phyloP scores from a whole-genome alignment of 2,113 vertebrate genomes.

The Arothron firmamentum region DNA sequence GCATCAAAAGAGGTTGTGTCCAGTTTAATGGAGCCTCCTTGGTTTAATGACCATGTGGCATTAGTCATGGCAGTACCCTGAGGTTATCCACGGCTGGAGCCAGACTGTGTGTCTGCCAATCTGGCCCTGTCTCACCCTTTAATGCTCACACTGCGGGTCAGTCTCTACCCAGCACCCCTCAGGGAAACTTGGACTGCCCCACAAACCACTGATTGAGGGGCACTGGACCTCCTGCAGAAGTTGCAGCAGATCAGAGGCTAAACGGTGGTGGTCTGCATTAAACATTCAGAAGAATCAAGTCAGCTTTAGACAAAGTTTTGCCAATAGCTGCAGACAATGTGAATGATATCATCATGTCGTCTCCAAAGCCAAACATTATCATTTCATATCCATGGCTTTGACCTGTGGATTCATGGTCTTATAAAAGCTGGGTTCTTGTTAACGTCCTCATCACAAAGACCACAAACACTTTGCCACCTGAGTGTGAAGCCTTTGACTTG shows the following conservation, averaged over 20 bases:
- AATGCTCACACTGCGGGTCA: conserved; percentile 41
- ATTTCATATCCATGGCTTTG: neutral
- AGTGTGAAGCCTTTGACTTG: conserved; percentile 42
- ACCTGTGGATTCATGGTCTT: conserved; percentile 35
- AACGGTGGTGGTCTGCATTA: conserved; percentile 22
- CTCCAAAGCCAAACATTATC: too few relatives aligned
- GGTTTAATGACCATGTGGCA: conserved; percentile 56
- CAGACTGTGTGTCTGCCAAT: conserved; percentile 57
- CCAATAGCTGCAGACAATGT: conserved; percentile 43
- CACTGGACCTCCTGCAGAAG: conserved; percentile 44
- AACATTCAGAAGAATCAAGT: conserved; percentile 45
- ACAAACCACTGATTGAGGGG: conserved; percentile 51
- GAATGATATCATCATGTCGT: conserved; percentile 10
- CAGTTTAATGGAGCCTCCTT: conserved; percentile 42
- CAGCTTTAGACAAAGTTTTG: conserved; percentile 27
- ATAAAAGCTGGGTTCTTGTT: conserved; percentile 35
- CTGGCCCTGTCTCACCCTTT: conserved; percentile 29
- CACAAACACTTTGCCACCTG: conserved; percentile 31
- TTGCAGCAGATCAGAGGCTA: conserved; percentile 52
- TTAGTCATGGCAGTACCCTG: conserved; percentile 47
- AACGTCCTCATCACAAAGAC: conserved; percentile 27
- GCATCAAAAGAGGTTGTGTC: conserved; percentile 54
- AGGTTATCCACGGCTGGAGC: conserved; percentile 62
- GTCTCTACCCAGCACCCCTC: conserved; percentile 30
- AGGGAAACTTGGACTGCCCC: conserved; percentile 50